Percentiles rank a stretch among this genome's conserved stretches.
Evolutionary conservation across 2,113 vertebrate species (phyloP).

Genomic region (Myotis brandtii): DNA sequence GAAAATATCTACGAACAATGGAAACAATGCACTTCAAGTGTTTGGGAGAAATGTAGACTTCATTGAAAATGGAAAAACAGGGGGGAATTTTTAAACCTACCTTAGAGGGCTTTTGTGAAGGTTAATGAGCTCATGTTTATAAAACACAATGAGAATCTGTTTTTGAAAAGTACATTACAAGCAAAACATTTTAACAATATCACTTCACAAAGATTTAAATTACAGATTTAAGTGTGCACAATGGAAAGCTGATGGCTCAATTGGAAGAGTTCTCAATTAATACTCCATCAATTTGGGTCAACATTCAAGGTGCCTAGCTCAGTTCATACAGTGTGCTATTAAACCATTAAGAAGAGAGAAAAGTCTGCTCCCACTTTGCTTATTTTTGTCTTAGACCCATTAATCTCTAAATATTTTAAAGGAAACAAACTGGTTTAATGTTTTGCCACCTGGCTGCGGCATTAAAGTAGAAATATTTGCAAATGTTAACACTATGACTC

Average conservation of each 20-base stretch:
- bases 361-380: background rate
- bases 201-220: background rate
- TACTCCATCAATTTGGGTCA: background rate
- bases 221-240: background rate
- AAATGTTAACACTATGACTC: background rate
- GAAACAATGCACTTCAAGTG: background rate
- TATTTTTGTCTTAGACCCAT: background rate
- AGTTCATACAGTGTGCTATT: background rate
- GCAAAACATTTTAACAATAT: background rate
- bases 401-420: background rate
- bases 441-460: background rate
- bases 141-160: background rate
- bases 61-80: background rate
- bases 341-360: background rate
- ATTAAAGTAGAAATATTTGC: background rate
- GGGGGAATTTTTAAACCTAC: background rate
- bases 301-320: background rate
- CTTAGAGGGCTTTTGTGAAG: background rate
- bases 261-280: background rate
- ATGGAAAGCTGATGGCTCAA: background rate
- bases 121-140: background rate
- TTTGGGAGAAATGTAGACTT: background rate
- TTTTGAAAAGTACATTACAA: background rate
- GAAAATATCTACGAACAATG: background rate
- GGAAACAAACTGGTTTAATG: background rate